A percentile compares a stretch with the other conserved stretches of the same genome.
Conservation (phyloP, 2,113 vertebrate species). For the Myotis davidii region DNA sequence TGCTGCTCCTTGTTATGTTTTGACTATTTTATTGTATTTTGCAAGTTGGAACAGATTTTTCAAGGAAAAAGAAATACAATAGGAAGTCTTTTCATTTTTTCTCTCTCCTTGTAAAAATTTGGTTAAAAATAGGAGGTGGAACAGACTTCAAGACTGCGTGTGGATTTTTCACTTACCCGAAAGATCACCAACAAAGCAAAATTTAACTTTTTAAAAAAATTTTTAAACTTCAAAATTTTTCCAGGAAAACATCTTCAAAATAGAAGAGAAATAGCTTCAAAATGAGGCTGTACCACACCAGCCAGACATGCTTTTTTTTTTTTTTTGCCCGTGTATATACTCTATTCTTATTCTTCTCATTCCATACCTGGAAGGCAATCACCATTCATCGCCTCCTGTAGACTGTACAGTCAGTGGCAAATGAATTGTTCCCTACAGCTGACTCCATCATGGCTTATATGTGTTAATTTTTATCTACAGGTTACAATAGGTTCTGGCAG, state of each 20-base stretch:
- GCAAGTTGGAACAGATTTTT: not conserved
- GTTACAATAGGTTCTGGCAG: not conserved
- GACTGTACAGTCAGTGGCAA: not conserved
- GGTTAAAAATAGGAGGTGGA: not conserved
- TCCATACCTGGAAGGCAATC: not conserved
- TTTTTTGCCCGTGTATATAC: not conserved
- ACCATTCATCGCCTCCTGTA: not conserved
- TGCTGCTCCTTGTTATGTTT: not conserved
- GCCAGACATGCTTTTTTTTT: not conserved
- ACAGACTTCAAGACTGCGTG: not conserved
- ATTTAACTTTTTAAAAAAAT: not conserved
- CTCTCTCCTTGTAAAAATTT: not conserved
- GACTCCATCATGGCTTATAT: not conserved
- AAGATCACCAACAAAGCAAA: not conserved
- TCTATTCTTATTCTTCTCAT: not conserved
- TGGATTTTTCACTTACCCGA: not conserved
- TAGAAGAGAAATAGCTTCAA: not conserved
- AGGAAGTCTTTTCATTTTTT: not conserved
- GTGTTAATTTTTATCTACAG: conserved; percentile 7
- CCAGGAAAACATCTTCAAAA: not conserved
- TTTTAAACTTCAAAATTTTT: not conserved
- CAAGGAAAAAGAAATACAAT: not conserved
- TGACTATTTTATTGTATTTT: not conserved
- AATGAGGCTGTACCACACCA: not conserved
- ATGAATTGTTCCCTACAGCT: not conserved